Evolutionary conservation across 2,113 vertebrate genomes (phyloP), one percentile per base, ranked within the genome.

Genomic region (Antennarius striatus): DNA sequence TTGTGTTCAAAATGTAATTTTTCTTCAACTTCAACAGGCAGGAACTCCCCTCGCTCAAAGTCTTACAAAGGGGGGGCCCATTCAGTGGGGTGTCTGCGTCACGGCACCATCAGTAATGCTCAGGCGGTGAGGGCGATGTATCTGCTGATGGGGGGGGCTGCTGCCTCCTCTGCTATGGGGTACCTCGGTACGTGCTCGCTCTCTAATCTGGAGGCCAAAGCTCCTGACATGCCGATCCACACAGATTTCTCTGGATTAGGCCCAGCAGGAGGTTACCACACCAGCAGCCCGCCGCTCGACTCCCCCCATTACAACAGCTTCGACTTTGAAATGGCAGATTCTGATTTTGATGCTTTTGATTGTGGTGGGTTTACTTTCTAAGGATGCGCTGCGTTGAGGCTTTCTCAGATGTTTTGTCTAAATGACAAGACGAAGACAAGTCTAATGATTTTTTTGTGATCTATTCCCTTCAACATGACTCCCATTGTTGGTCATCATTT

Each of bases 331-430:
- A 84, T 91, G 74, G 74, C 63, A 36, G 91, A 94, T 68, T 91
- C 92, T n/a, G 92, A 94, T 83, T 94, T 92, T 50, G 92, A 94
- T 56, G 81, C 85, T 51, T 93, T 93, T 63, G 93, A 94, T 70
- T 94, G 91, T 58, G 91, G 93, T 11, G 92, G 90, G 3, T 94
- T 94, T 68, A 89, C 90, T 46, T 94, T 94, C 79, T 94, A 80
- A 80, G 29, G 6, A 15, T 39, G 12, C 50, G 12, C 15, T 2
- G 5, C 15, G 3, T 40, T 6, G 5, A 40, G 39, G 5, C 30
- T 12, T 14, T 15, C 47, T 22, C 2, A 2, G 22, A 22, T 28
- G 17, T 12, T 68, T 48, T 14, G 28, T 28, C 39, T 16, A n/a
- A 63, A 57, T 15, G 36, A 12, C 46, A 28, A 4, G 36, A 48